A percentile compares a stretch with the other conserved stretches of the same genome.
phyloP scores from a whole-genome alignment of 2,888 invertebrate genomes.

The Xestia xanthographa region DNA sequence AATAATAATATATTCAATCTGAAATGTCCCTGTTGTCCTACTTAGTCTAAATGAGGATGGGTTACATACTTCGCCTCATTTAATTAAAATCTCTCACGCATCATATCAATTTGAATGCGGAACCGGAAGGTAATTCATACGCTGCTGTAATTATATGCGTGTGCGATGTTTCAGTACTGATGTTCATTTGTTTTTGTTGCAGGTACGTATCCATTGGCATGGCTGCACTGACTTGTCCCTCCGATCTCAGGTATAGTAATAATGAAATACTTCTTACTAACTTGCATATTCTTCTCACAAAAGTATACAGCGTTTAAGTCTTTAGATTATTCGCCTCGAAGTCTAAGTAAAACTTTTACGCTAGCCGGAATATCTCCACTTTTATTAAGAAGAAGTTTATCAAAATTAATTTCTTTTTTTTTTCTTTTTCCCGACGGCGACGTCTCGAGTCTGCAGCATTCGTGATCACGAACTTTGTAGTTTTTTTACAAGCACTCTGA shows the following conservation, averaged over 20 bases:
- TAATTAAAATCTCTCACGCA: conserved; percentile 51
- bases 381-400: conserved; percentile 50
- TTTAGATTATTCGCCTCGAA: conserved; percentile 18
- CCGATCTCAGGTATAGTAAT: conserved; percentile 59
- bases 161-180: conserved; percentile 49
- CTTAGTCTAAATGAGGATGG: neutral
- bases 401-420: conserved; percentile 39
- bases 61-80: conserved; percentile 18
- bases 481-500: conserved; percentile 40
- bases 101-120: conserved; percentile 51
- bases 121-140: conserved; percentile 57
- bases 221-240: conserved; percentile 56
- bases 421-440: conserved; percentile 36
- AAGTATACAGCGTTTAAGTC: conserved; percentile 20
- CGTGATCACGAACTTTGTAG: conserved; percentile 50
- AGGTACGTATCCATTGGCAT: conserved; percentile 75
- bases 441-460: conserved; percentile 49
- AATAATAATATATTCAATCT: neutral
- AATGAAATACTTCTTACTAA: conserved; percentile 20
- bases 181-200: conserved; percentile 70
- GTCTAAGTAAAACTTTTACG: conserved; percentile 34
- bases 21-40: neutral
- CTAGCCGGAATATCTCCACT: conserved; percentile 37
- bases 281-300: conserved; percentile 1
- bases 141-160: conserved; percentile 45